A percentile compares a stretch with the other conserved stretches of the same genome.
Evolutionary conservation across 92 coral and sea anemone species (phyloP).

Genomic region (Umimayanthus kanabou): DNA sequence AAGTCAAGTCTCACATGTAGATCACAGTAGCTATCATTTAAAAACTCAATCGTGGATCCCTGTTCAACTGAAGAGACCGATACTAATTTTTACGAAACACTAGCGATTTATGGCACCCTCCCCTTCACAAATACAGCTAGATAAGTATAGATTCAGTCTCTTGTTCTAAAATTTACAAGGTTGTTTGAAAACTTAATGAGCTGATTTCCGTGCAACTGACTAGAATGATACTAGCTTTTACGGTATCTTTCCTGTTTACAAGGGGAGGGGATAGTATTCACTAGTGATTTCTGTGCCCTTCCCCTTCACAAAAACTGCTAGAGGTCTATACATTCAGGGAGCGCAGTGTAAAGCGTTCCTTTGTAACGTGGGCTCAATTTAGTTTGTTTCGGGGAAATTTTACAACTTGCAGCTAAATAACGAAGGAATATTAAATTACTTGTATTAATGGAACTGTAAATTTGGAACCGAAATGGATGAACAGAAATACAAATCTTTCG

Average conservation of each 20-base stretch:
- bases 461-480: background rate
- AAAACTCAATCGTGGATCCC: background rate
- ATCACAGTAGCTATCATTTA: too few relatives aligned
- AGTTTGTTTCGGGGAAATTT: conserved; percentile 6
- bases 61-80: too few relatives aligned
- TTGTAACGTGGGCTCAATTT: background rate
- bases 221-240: background rate
- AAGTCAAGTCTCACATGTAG: too few relatives aligned
- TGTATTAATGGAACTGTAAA: background rate
- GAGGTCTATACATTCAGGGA: too few relatives aligned
- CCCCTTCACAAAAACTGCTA: too few relatives aligned
- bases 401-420: background rate
- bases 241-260: background rate
- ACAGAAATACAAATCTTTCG: conserved; percentile 12
- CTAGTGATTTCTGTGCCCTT: background rate
- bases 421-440: conserved; percentile 7
- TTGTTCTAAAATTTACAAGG: too few relatives aligned
- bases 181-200: too few relatives aligned
- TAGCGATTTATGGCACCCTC: too few relatives aligned
- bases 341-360: background rate
- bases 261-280: background rate
- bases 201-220: too few relatives aligned
- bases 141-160: too few relatives aligned
- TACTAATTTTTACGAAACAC: too few relatives aligned
- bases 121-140: too few relatives aligned